phyloP scores from a whole-genome alignment of 2,113 vertebrate species.

The Cyprinodon tularosa region DNA sequence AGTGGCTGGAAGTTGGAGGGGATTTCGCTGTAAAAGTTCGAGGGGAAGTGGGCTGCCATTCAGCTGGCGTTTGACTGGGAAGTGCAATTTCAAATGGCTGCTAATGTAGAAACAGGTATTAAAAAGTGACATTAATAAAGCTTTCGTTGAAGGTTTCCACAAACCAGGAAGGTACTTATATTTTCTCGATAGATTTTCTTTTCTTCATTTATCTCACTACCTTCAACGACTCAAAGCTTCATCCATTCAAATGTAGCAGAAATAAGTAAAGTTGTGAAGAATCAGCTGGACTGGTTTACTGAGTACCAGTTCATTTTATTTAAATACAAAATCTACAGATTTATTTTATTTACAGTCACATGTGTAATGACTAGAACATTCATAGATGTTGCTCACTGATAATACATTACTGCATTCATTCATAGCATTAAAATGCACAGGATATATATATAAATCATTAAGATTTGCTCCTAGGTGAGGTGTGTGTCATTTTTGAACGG shows the following conservation, averaged over 20 bases:
- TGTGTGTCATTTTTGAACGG: constrained; percentile 45
- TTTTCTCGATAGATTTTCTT: too few species aligned
- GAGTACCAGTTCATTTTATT: neutral
- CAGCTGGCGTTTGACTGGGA: too few species aligned
- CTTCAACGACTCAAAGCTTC: neutral
- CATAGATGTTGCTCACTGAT: neutral
- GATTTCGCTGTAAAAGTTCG: too few species aligned
- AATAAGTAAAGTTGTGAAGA: neutral
- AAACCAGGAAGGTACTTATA: too few species aligned
- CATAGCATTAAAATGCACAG: neutral
- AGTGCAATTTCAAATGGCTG: too few species aligned
- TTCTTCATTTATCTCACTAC: too few species aligned
- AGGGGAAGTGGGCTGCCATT: too few species aligned
- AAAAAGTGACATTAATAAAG: too few species aligned
- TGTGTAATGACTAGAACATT: neutral
- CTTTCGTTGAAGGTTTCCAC: too few species aligned
- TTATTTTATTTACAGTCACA: neutral
- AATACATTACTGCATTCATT: neutral
- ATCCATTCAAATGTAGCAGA: neutral
- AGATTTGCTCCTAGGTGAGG: neutral
- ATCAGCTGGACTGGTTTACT: neutral
- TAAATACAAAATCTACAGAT: neutral
- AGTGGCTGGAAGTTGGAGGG: too few species aligned
- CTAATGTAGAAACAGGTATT: too few species aligned
- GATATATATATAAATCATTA: neutral